Percentiles rank a stretch among this genome's conserved stretches.
Evolutionary conservation across 1,140 invertebrate genomes (phyloP).

Genomic region (Amphibalanus amphitrite): DNA sequence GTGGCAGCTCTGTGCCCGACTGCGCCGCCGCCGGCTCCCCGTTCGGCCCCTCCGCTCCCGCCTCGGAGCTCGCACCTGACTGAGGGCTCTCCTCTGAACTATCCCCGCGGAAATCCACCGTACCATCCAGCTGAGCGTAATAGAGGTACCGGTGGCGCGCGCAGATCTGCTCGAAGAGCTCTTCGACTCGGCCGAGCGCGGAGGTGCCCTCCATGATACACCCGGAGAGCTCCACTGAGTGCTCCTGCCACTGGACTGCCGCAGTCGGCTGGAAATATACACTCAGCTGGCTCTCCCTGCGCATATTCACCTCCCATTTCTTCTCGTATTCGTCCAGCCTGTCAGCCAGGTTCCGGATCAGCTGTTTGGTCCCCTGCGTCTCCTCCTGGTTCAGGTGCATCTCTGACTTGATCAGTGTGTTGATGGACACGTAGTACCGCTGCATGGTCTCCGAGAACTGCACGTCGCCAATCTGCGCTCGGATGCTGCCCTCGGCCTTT

Average conservation of each 20-base stretch:
- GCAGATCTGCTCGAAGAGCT: not conserved
- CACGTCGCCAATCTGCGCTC: not conserved
- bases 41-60: too few relatives aligned
- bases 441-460: not conserved
- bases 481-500: not conserved
- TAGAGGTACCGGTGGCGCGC: not conserved
- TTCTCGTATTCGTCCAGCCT: not conserved
- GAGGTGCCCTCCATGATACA: not conserved
- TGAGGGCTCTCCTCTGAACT: not conserved
- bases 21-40: too few relatives aligned
- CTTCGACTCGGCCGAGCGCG: not conserved
- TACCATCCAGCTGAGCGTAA: not conserved
- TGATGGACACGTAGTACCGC: not conserved
- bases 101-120: not conserved
- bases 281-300: not conserved
- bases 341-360: not conserved
- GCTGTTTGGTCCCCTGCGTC: not conserved
- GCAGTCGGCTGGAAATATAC: not conserved
- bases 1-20: not conserved
- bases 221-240: not conserved
- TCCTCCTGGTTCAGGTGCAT: not conserved
- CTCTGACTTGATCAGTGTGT: not conserved
- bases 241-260: not conserved
- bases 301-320: not conserved
- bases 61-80: not conserved